phyloP scores from a whole-genome alignment of 2,797 vertebrate species.

The Propithecus deckenii region DNA sequence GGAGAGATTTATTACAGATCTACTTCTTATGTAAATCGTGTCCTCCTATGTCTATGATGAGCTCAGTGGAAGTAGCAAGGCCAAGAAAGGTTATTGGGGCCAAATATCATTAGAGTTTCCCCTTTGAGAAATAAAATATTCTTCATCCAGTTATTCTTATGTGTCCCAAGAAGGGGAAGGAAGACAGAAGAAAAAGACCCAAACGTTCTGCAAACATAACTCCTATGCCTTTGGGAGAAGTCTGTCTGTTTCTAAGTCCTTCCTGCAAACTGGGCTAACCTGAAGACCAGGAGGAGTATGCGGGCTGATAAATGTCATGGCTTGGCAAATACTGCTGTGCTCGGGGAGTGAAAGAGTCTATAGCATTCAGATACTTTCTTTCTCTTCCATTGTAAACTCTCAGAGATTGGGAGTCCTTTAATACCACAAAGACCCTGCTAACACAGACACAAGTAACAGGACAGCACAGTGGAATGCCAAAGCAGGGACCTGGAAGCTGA shows the following conservation, averaged over 20 bases:
- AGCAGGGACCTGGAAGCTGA: neutral
- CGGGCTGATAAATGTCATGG: neutral
- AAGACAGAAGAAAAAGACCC: neutral
- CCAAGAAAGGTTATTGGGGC: constrained; percentile 77
- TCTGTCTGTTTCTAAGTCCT: neutral
- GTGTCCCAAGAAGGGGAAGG: neutral
- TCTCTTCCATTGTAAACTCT: neutral
- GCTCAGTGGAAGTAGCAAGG: constrained; percentile 74
- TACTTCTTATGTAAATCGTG: constrained; percentile 88
- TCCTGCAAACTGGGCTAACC: neutral
- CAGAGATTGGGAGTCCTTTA: neutral
- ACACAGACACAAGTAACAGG: neutral
- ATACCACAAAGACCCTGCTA: neutral
- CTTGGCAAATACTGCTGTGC: neutral
- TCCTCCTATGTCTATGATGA: constrained; percentile 86
- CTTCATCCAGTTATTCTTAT: constrained; percentile 57
- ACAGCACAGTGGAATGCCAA: neutral
- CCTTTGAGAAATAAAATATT: constrained; percentile 72
- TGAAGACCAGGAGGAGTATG: neutral
- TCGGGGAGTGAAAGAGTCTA: neutral
- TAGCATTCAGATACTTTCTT: neutral
- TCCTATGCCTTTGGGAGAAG: neutral
- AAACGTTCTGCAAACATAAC: neutral
- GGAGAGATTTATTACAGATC: constrained; percentile 86
- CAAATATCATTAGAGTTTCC: constrained; percentile 75